Conservation (phyloP, 2,888 invertebrate genomes). For the Chrysotoxum bicinctum region DNA sequence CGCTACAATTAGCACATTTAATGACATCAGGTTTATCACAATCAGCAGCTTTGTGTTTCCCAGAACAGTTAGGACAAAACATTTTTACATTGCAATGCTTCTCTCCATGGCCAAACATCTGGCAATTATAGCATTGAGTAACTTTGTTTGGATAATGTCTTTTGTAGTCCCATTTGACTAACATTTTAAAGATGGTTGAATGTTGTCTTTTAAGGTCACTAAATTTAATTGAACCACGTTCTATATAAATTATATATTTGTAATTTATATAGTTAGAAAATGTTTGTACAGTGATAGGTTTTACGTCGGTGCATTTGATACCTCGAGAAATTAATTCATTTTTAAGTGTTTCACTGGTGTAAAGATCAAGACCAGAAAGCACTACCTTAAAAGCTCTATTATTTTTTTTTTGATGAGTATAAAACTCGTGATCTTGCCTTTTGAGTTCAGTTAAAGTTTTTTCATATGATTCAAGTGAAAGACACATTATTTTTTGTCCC, state of each 20-base stretch:
- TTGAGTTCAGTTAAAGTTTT: too few species aligned
- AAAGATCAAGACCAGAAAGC: too few species aligned
- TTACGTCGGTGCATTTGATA: too few species aligned
- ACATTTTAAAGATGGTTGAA: conserved; percentile 3
- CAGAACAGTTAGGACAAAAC: background rate
- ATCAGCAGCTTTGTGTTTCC: background rate
- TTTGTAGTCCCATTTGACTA: conserved; percentile 8
- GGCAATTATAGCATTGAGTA: background rate
- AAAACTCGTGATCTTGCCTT: too few species aligned
- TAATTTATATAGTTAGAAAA: too few species aligned
- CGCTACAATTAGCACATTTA: background rate
- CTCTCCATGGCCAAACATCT: background rate
- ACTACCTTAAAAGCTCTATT: too few species aligned
- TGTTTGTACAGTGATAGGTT: too few species aligned
- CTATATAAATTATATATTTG: background rate
- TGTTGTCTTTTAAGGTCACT: conserved; percentile 11
- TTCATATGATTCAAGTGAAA: too few species aligned
- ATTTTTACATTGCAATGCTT: background rate
- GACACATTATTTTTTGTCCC: too few species aligned
- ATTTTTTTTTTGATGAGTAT: too few species aligned
- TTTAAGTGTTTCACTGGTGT: too few species aligned
- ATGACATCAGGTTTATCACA: background rate
- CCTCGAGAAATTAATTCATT: too few species aligned
- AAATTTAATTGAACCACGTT: background rate
- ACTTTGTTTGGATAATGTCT: background rate